phyloP scores from a whole-genome alignment of 1,140 invertebrate species.

The Drosophila truncata region DNA sequence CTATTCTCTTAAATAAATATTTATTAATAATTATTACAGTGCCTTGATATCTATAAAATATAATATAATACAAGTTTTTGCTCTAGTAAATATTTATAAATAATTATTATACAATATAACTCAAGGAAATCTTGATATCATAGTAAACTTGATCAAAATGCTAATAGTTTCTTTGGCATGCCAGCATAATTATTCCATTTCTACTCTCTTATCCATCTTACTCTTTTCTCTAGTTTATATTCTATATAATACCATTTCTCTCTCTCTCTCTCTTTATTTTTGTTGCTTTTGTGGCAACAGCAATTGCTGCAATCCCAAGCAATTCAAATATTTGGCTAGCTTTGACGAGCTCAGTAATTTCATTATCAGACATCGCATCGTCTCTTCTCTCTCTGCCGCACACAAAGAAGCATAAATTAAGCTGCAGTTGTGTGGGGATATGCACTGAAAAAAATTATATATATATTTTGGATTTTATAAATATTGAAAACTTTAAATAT shows the following conservation, averaged over 20 bases:
- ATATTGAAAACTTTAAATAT: background rate
- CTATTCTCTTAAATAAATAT: no score
- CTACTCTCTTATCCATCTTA: background rate
- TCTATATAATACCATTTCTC: background rate
- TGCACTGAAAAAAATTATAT: background rate
- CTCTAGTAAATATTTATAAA: no score
- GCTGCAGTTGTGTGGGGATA: background rate
- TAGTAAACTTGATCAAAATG: background rate
- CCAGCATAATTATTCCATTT: no score
- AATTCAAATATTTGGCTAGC: constrained; percentile 68
- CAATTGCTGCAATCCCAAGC: constrained; percentile 49
- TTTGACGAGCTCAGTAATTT: constrained; percentile 55
- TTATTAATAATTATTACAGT: no score
- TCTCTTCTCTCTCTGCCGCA: constrained; percentile 24
- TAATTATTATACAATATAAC: no score
- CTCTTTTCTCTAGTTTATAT: no score
- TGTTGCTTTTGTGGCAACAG: background rate
- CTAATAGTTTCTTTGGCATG: background rate
- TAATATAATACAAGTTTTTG: no score
- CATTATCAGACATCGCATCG: constrained; percentile 51
- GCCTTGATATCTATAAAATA: no score
- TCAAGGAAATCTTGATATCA: background rate
- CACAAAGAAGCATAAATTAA: constrained; percentile 14
- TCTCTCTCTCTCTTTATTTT: background rate
- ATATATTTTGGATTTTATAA: background rate